Conservation (phyloP, 2,113 vertebrate species). For the Furnarius figulus region DNA sequence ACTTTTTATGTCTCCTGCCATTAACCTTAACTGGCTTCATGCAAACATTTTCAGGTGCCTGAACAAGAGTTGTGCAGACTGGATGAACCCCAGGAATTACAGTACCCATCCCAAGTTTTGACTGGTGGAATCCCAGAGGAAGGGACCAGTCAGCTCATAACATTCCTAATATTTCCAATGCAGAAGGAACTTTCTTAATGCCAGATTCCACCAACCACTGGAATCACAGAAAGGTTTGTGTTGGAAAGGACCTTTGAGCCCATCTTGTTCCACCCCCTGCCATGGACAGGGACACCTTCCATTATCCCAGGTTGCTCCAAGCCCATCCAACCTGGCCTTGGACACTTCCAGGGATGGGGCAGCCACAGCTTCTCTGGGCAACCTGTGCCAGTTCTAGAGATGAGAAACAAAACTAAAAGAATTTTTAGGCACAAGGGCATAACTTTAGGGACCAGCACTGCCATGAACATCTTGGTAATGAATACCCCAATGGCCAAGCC, state of each 20-base stretch:
- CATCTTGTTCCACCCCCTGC: not conserved
- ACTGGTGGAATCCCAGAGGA: not conserved
- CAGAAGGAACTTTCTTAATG: not conserved
- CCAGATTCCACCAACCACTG: accelerated
- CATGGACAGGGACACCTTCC: not conserved
- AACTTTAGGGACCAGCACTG: not conserved
- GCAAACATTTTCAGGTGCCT: not conserved
- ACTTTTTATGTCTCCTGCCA: not conserved
- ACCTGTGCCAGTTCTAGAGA: not conserved
- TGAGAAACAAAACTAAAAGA: not conserved
- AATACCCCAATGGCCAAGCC: not conserved
- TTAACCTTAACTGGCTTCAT: not conserved
- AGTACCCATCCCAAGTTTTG: not conserved
- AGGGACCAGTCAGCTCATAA: not conserved
- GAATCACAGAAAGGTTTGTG: not conserved
- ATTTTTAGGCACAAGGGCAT: not conserved
- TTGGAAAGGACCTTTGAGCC: not conserved
- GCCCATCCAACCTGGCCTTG: not conserved
- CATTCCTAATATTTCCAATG: not conserved
- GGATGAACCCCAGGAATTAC: not conserved
- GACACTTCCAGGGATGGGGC: not conserved
- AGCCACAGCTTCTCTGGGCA: not conserved
- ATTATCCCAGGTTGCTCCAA: not conserved
- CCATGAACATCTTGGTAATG: not conserved
- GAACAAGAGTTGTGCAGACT: not conserved